Evolutionary conservation across 2,888 invertebrate species (phyloP).

Genomic region (Megaustenia siamemsis): DNA sequence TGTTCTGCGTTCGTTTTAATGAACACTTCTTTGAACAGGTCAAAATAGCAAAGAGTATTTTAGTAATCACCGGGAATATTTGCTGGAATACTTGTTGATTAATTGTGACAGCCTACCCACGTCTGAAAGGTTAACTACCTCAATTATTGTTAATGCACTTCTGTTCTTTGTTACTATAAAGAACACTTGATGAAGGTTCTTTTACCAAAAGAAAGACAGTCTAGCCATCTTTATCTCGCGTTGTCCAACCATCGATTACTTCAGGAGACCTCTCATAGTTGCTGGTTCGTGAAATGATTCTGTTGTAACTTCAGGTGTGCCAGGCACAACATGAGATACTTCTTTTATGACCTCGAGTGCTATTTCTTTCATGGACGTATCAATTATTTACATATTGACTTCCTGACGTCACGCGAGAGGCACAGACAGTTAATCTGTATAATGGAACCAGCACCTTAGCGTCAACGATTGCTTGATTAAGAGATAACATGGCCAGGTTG

Average conservation of each 20-base stretch:
- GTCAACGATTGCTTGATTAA: not conserved
- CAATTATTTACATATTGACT: constrained; percentile 16
- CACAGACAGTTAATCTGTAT: constrained; percentile 31
- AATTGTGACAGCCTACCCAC: too few relatives aligned
- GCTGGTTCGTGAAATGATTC: not conserved
- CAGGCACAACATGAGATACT: not conserved
- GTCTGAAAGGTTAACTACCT: too few relatives aligned
- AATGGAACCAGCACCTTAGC: constrained; percentile 33
- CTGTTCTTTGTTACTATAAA: too few relatives aligned
- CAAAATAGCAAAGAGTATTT: too few relatives aligned
- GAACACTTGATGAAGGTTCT: not conserved
- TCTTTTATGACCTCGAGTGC: constrained; percentile 14
- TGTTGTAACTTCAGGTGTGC: constrained; percentile 23
- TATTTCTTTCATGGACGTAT: constrained; percentile 30
- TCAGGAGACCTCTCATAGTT: not conserved
- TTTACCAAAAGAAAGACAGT: not conserved
- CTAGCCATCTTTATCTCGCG: not conserved
- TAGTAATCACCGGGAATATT: too few relatives aligned
- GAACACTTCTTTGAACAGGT: too few relatives aligned
- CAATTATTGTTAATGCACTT: too few relatives aligned
- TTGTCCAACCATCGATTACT: not conserved
- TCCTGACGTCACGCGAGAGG: constrained; percentile 25
- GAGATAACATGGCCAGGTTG: not conserved
- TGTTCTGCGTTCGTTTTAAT: too few relatives aligned
- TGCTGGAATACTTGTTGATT: too few relatives aligned